Evolutionary conservation across 2,888 invertebrate genomes (phyloP), one percentile per base, ranked within the genome.

Genomic region (Adela reaumurella): DNA sequence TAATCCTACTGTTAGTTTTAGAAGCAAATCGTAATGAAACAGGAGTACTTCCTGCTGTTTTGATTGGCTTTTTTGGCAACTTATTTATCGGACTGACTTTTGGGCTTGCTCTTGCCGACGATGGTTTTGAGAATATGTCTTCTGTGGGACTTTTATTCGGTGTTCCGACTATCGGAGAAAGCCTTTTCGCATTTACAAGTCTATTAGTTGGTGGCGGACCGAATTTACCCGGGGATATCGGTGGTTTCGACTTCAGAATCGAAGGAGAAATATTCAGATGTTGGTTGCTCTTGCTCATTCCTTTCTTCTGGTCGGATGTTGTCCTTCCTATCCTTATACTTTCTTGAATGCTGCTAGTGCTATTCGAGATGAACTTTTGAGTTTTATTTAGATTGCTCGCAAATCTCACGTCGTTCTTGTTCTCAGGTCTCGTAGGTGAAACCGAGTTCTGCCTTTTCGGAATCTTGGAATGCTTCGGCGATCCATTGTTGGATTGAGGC

Each of bases 141-240:
- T 73, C 76, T 28, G 60, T 57, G n/a, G 77, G 78, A 58, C 72
- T 79, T 63, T 79, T 80, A 50, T 67, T 80, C 24, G 80, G 80
- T 8, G 80, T 80, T 1, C 79, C 77, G 42, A 77, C 78, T 20
- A 80, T 80, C 3, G 80, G 80, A 10, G 80, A 80, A 2, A 80
- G 59, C 46, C 80, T 62, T 64, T 80, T 80, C 11, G 78, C 58
- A 50, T 74, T 79, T 2, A 79, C 70, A 17, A 65, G 56, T 56
- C 64, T 74, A 45, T 79, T 77, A 1, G 76, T 69, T 42, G 80
- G 79, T 1, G 80, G 80, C 16, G 80, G 80, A 0, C 79, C 79
- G 49, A 60, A 65, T 60, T 67, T 70, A 2, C 73, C 74, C 1
- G 80, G 79, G 35, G 77, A 77, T 47, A 74, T 78, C 14, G 80